Percentiles rank a stretch among this genome's conserved stretches.
Evolutionary conservation across 2,113 vertebrate species (phyloP).

Genomic region (Heterochromis multidens): DNA sequence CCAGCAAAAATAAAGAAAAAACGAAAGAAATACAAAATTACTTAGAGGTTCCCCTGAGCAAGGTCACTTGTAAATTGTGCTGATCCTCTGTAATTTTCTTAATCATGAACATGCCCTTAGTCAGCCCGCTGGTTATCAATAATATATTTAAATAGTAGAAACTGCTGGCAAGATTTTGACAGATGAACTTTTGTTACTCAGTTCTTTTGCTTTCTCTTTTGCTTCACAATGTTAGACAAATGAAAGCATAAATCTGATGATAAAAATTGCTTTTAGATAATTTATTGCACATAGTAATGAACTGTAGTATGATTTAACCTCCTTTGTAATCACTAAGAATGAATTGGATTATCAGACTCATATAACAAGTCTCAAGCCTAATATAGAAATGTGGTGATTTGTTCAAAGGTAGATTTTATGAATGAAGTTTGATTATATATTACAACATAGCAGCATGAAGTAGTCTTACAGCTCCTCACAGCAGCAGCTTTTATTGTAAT

Average conservation of each 20-base stretch:
- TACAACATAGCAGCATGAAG: not conserved
- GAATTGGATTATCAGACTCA: not conserved
- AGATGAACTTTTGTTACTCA: not conserved
- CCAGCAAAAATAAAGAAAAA: too few relatives aligned
- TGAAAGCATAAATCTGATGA: not conserved
- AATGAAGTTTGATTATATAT: not conserved
- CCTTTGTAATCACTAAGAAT: not conserved
- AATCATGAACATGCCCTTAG: conserved; percentile 28
- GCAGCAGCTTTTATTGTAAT: not conserved
- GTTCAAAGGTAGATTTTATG: not conserved
- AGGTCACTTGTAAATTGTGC: conserved; percentile 35
- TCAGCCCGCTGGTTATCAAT: conserved; percentile 33
- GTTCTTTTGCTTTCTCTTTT: not conserved
- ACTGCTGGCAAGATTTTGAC: not conserved
- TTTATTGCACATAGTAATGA: not conserved
- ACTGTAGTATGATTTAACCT: not conserved
- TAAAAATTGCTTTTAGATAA: not conserved
- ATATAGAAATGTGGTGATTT: not conserved
- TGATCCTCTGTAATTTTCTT: conserved; percentile 24
- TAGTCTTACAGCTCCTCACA: not conserved
- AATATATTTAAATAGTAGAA: conserved; percentile 27
- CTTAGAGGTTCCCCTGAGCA: conserved; percentile 13
- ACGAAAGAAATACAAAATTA: not conserved
- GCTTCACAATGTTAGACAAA: not conserved
- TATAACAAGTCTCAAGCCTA: not conserved